Evolutionary conservation across 2,113 vertebrate species (phyloP).

Genomic region (Cyphomyrus plagiostoma): DNA sequence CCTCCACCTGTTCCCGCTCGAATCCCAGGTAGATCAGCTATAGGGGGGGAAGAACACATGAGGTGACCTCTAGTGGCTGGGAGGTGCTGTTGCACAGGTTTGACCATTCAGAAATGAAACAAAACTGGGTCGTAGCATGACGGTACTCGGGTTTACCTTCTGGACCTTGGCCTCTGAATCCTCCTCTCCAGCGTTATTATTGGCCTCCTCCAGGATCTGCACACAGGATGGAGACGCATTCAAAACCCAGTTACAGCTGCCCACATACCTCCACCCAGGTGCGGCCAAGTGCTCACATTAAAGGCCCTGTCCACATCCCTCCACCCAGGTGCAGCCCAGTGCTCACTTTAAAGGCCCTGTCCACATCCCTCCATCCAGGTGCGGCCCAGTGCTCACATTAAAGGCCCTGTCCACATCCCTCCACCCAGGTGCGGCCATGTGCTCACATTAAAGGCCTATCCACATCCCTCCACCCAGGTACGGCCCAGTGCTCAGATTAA

Average conservation of each 20-base stretch:
- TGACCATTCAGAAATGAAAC: neutral
- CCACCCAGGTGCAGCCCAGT: neutral
- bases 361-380: neutral
- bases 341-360: constrained; percentile 63
- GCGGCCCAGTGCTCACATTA: too few relatives aligned
- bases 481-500: constrained; percentile 50
- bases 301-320: constrained; percentile 49
- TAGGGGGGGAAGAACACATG: neutral
- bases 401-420: too few relatives aligned
- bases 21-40: constrained; percentile 83
- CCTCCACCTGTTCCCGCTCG: constrained; percentile 50
- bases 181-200: constrained; percentile 25
- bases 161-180: constrained; percentile 35
- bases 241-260: neutral
- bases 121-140: neutral
- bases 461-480: too few relatives aligned
- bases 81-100: neutral
- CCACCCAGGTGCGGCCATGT: too few relatives aligned
- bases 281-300: constrained; percentile 45
- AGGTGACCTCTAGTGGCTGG: neutral
- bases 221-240: neutral
- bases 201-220: constrained; percentile 50
- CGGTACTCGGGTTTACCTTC: constrained; percentile 43
- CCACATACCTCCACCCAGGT: neutral
- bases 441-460: too few relatives aligned